Evolutionary conservation across 2,113 vertebrate species (phyloP).

Genomic region (Anolis carolinensis): DNA sequence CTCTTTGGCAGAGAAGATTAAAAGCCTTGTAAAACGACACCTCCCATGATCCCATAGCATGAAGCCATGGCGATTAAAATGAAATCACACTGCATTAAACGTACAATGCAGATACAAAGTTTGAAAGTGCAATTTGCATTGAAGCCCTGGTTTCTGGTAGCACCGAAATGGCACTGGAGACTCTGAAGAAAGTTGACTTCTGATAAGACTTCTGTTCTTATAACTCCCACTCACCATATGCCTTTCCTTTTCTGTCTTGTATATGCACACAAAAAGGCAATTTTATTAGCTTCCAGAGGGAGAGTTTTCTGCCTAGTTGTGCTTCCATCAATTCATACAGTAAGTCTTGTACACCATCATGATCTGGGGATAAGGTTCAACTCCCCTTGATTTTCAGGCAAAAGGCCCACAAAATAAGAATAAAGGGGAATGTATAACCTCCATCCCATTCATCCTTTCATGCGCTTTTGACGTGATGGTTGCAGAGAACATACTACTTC

Average conservation of each 20-base stretch:
- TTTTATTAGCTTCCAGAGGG: not conserved
- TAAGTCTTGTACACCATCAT: not conserved
- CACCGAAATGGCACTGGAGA: not conserved
- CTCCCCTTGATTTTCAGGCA: not conserved
- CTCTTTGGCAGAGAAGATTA: too few species aligned
- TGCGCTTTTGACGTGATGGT: not conserved
- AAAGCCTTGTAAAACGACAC: too few species aligned
- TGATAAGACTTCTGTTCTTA: not conserved
- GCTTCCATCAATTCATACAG: not conserved
- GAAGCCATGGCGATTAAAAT: too few species aligned
- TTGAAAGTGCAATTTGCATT: not conserved
- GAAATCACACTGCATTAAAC: too few species aligned
- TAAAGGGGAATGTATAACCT: not conserved
- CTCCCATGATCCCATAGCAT: too few species aligned
- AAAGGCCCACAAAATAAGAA: not conserved
- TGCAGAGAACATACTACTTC: not conserved
- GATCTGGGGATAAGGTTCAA: too few species aligned
- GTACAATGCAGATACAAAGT: too few species aligned
- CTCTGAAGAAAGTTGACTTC: not conserved
- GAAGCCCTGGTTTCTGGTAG: not conserved
- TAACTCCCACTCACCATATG: too few species aligned
- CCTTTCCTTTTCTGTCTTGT: not conserved
- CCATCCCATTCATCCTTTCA: not conserved
- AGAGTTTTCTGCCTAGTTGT: not conserved
- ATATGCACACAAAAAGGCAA: not conserved